These are phyloP conservation scores for Cygnus olor DNA, from an alignment of 2,797 vertebrate species.

Conservation along the genomic window DNA sequence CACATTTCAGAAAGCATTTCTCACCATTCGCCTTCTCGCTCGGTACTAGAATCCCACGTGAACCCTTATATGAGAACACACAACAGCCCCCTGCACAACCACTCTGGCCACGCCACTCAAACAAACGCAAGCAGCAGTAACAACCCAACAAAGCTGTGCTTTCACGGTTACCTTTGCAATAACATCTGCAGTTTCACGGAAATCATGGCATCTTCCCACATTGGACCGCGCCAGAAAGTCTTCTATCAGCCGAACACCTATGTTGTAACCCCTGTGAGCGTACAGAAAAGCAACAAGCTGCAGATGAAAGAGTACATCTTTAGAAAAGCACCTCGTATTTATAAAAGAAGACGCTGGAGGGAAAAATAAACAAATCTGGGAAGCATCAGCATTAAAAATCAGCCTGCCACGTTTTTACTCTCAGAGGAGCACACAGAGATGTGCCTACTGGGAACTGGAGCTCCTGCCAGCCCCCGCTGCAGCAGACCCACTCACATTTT, in stretches of 20 bases:
- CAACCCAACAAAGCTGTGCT: not conserved
- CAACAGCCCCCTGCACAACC: not conserved
- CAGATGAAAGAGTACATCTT: not conserved
- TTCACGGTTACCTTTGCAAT: constrained; percentile 91
- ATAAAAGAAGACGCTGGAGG: fast-evolving
- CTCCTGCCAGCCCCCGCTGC: fast-evolving
- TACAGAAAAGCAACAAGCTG: not conserved
- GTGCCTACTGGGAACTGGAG: fast-evolving
- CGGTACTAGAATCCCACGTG: too few species aligned
- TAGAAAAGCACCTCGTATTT: not conserved
- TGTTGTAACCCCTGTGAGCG: constrained; percentile 94
- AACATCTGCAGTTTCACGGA: constrained; percentile 98
- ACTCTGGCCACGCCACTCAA: not conserved
- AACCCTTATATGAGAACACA: too few species aligned
- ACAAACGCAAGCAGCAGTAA: not conserved
- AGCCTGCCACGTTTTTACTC: not conserved
- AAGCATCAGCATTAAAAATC: not conserved
- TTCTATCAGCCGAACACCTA: constrained; percentile 96
- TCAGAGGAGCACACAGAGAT: fast-evolving
- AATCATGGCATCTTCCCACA: constrained; percentile 97
- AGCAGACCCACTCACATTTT: constrained; percentile 89
- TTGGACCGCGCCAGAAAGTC: constrained; percentile 97
- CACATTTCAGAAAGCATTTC: not conserved
- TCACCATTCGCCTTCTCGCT: not conserved
- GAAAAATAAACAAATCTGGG: not conserved